Evolutionary conservation across 2,113 vertebrate genomes (phyloP), one percentile per base, ranked within the genome.

Genomic region (Cricetomys ansorgei): DNA sequence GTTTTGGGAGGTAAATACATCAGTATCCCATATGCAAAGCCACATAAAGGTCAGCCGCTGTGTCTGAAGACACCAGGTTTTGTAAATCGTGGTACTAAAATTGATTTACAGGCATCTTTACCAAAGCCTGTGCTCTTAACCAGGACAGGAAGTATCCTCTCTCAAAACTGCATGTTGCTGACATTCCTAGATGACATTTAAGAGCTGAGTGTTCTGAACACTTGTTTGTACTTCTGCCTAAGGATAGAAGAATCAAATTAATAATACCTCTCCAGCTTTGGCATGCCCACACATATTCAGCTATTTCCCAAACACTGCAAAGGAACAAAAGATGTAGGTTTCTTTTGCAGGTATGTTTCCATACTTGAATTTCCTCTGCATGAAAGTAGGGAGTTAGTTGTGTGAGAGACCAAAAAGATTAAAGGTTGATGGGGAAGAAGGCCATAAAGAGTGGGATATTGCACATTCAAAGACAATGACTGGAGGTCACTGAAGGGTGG

Each of bases 301-400:
- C 23, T 87, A 2, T 64, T 93, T 97, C 84, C 37, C 67, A 89
- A 87, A 79, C 45, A 69, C 17, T 70, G 21, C 34, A 72, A 75
- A 83, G 45, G 53, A 90, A 16, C n/a, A 83, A 57, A 95, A 48
- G 48, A 87, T 37, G 2, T 31, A 10, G 31, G 45, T 53, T 64
- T 67, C 23, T 67, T 90, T 88, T 91, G 37, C 59, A 86, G 50
- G 19, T 57, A 31, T 27, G 43, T 17, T 27, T 85, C 34, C 59
- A 29, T 69, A 69, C 55, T 95, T 73, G 59, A n/a, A 67, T 88
- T 83, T n/a, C 19, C 48, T 90, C 67, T 67, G 43, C 11, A 25
- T 84, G 27, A 73, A 92, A 92, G 88, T 62, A 96, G 10, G 7
- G 40, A 81, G 12, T n/a, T n/a, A n/a, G n/a, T n/a, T n/a, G n/a